Conservation (phyloP, 2,113 vertebrate genomes). For the Butastur rufipennis region DNA sequence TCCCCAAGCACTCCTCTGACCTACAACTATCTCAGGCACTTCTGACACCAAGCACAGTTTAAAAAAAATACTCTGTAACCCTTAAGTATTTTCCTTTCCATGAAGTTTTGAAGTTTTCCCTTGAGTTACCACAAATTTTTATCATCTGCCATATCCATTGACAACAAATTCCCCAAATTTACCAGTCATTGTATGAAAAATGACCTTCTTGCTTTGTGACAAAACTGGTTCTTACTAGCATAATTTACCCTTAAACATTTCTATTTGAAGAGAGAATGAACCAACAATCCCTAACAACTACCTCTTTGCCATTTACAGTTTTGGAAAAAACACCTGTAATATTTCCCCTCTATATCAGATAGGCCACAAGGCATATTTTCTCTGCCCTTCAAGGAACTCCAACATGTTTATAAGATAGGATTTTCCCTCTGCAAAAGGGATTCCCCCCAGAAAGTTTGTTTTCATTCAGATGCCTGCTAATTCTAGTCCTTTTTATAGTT, state of each 20-base stretch:
- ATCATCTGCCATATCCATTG: neutral
- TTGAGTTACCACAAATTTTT: neutral
- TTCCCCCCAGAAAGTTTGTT: accelerated
- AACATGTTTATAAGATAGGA: neutral
- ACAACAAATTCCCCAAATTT: neutral
- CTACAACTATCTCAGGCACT: neutral
- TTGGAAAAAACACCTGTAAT: neutral
- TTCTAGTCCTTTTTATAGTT: neutral
- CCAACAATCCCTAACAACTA: neutral
- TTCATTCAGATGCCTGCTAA: neutral
- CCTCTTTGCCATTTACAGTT: neutral
- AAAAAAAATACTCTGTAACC: neutral
- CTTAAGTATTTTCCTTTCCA: neutral
- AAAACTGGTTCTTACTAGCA: neutral
- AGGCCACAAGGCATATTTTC: neutral
- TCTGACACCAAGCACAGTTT: neutral
- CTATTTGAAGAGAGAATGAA: neutral
- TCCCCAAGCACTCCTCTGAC: neutral
- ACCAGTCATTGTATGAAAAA: neutral
- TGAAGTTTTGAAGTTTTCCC: neutral
- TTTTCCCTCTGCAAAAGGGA: neutral
- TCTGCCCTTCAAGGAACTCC: neutral
- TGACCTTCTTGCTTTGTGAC: neutral
- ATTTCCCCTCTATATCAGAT: neutral
- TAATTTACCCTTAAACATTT: neutral